These are phyloP conservation scores for Drosophila sproati DNA, from an alignment of 1,140 invertebrate species.

Conservation along the genomic window DNA sequence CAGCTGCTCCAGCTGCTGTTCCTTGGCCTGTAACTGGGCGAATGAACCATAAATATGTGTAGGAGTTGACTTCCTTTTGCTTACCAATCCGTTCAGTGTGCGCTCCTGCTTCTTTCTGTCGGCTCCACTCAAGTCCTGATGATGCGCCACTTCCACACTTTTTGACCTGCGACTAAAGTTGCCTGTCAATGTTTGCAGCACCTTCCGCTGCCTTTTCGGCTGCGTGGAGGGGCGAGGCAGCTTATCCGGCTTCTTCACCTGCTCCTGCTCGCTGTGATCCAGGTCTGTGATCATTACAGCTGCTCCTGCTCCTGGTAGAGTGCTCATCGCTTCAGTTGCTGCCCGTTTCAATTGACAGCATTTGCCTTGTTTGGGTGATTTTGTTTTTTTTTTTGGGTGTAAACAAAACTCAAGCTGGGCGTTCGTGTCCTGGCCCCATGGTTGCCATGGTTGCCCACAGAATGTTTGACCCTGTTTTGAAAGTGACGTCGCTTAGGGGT, in stretches of 20 bases:
- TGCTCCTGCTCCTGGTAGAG: conserved; percentile 8
- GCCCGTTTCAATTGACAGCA: conserved; percentile 39
- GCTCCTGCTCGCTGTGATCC: conserved; percentile 62
- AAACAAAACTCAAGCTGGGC: conserved; percentile 50
- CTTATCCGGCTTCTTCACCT: conserved; percentile 2
- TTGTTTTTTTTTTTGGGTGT: conserved; percentile 17
- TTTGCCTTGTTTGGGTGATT: conserved; percentile 24
- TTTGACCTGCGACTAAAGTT: conserved; percentile 74
- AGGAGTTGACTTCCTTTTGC: not conserved
- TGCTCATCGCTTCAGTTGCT: conserved; percentile 36
- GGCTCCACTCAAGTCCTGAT: conserved; percentile 11
- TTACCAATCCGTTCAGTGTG: conserved; percentile 70
- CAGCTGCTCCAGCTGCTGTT: conserved; percentile 80
- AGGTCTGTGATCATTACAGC: conserved; percentile 74
- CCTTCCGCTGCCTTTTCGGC: conserved; percentile 60
- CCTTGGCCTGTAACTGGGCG: conserved; percentile 77
- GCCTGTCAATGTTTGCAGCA: conserved; percentile 73
- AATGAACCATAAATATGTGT: not conserved
- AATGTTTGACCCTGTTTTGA: conserved; percentile 64
- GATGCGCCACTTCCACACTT: conserved; percentile 65
- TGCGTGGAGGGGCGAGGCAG: conserved; percentile 20
- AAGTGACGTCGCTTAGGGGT: conserved; percentile 6
- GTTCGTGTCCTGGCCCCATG: conserved; percentile 14
- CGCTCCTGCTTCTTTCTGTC: conserved; percentile 53
- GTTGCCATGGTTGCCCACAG: conserved; percentile 50